Base-by-base conservation (phyloP, 2,888 invertebrate species). In the Diogma glabrata region DNA sequence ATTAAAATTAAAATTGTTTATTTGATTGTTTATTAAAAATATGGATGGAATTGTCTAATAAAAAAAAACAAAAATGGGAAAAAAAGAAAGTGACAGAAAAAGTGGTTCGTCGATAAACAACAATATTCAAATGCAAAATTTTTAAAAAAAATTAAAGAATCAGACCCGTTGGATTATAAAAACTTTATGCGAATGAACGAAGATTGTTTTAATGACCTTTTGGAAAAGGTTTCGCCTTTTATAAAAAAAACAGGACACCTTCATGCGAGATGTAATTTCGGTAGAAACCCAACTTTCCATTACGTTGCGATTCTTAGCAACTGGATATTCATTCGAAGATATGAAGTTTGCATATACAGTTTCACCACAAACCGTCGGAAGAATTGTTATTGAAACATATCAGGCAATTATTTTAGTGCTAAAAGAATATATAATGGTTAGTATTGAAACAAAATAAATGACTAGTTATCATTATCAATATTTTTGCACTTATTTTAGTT, bases 381-480 rank as follows among this genome's bases (percentile, higher is more conserved):
- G 19, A 40, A 4, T 40, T 4, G 19, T 40, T 38, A 38, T 16
- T 38, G 38, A 38, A 38, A 38, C 38, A 38, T 38, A 6, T 38
- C 38, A 38, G 38, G 19, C 40, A 40, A 40, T 40, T 40, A 40
- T 9, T 40, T 40, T 40, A 40, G 40, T 40, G 20, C 38, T 38
- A 38, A 38, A 38, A 38, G 17, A 38, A 38, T 17, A 14, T 38
- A 38, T 38, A 38, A 38, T 38, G 38, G 38, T 38, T 14, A 38
- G 38, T 38, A 33, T 33, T 33, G 10, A 33, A 33, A 33, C 33
- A 33, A 33, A 33, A 33, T 33, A 7, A 33, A 33, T 33, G 12
- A n/a, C n/a, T 33, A 33, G 12, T 33, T 33, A 33, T 33, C 36
- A 36, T 36, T 36, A 36, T 36, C 14, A 36, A 14, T 4, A 33